Conservation (phyloP, 2,797 vertebrate genomes). For the Clangula hyemalis region DNA sequence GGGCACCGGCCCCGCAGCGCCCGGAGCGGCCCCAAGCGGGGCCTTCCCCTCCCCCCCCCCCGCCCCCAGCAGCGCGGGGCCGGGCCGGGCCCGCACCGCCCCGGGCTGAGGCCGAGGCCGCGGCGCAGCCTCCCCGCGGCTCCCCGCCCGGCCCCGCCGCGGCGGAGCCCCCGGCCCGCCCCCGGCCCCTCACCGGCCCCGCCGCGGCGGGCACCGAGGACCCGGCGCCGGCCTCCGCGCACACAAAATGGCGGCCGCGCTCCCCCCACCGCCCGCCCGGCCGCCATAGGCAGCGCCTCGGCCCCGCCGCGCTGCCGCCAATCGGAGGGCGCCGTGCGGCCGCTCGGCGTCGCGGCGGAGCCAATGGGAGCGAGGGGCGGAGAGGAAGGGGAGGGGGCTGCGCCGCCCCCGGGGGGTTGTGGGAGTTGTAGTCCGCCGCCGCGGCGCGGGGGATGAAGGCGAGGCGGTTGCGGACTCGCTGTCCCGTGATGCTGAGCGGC, state of each 20-base stretch:
- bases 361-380: background rate
- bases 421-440: rapidly evolving
- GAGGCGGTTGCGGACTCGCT: rapidly evolving
- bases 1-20: background rate
- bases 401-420: rapidly evolving
- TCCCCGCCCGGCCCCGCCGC: background rate
- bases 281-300: background rate
- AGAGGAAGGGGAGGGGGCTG: background rate
- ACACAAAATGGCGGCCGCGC: conserved; percentile 52
- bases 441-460: rapidly evolving
- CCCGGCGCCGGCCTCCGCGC: background rate
- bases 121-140: no score
- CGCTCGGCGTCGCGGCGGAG: no score
- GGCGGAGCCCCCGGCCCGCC: background rate
- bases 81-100: background rate
- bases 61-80: background rate
- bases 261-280: background rate
- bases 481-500: background rate
- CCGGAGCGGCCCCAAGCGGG: no score
- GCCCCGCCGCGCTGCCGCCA: background rate
- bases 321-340: no score
- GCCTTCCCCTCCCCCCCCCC: no score
- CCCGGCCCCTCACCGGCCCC: background rate
- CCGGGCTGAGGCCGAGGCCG: no score
- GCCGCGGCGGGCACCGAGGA: background rate